These are phyloP conservation scores for Dendrocincla fuliginosa DNA, from an alignment of 2,797 vertebrate species.

Conservation along the genomic window DNA sequence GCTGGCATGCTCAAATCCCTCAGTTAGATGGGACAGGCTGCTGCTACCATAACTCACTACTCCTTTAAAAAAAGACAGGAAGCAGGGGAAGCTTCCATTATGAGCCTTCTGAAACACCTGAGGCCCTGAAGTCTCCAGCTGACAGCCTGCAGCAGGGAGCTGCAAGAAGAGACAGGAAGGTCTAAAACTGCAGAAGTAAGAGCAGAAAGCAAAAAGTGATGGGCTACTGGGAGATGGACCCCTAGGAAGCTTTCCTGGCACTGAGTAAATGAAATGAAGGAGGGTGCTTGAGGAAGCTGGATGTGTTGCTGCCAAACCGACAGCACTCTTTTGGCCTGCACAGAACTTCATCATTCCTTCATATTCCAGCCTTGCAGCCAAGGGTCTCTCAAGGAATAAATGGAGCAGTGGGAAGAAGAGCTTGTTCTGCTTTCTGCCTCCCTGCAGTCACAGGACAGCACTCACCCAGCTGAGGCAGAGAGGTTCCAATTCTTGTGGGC, in stretches of 20 bases:
- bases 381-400: background rate
- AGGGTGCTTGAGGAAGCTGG: background rate
- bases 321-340: background rate
- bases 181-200: background rate
- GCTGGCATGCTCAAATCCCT: background rate
- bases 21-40: background rate
- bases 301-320: background rate
- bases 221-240: background rate
- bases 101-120: background rate
- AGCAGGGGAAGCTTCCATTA: background rate
- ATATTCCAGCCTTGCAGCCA: background rate
- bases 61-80: background rate
- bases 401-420: background rate
- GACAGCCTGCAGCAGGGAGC: background rate
- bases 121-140: background rate
- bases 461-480: background rate
- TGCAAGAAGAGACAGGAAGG: background rate
- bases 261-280: background rate
- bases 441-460: background rate
- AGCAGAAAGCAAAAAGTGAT: background rate
- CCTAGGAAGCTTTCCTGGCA: background rate
- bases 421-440: background rate
- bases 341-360: background rate
- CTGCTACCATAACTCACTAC: background rate
- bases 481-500: background rate